Percentiles rank a stretch among this genome's conserved stretches.
Conservation (phyloP, 2,888 invertebrate genomes). For the Amaurobius ferox region DNA sequence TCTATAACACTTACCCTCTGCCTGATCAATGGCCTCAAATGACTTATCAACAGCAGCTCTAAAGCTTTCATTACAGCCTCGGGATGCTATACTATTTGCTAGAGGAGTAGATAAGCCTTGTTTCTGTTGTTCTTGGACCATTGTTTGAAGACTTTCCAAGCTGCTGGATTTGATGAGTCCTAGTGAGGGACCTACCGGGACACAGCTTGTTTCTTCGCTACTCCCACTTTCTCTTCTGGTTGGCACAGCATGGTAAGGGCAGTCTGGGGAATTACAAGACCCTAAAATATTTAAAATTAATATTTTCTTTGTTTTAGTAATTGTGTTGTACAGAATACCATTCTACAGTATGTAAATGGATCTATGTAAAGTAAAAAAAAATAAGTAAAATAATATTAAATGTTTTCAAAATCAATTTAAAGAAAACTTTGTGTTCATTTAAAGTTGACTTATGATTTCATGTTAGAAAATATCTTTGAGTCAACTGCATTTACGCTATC, state of each 20-base stretch:
- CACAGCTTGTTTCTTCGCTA: slow-evolving; percentile 23
- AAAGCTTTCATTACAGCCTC: slow-evolving; percentile 87
- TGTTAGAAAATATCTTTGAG: too few species aligned
- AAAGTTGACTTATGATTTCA: too few species aligned
- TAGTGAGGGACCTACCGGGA: slow-evolving; percentile 83
- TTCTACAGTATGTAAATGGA: too few species aligned
- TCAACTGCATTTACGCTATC: too few species aligned
- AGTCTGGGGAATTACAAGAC: slow-evolving; percentile 74
- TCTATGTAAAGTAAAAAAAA: too few species aligned
- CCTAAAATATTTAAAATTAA: slow-evolving; percentile 41
- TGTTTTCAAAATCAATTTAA: too few species aligned
- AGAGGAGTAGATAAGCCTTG: slow-evolving; percentile 41
- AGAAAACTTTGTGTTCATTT: too few species aligned
- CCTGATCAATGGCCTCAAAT: slow-evolving; percentile 78
- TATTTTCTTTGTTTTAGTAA: too few species aligned
- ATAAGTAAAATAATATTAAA: too few species aligned
- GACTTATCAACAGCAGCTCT: slow-evolving; percentile 85
- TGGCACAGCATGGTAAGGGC: slow-evolving; percentile 71
- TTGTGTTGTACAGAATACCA: too few species aligned
- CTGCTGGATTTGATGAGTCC: slow-evolving; percentile 94
- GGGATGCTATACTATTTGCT: slow-evolving; percentile 81
- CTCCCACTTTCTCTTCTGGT: slow-evolving; percentile 52
- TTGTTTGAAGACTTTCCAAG: slow-evolving; percentile 91
- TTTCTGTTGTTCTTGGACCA: slow-evolving; percentile 85
- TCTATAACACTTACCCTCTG: not conserved